Base-by-base conservation (phyloP, 2,797 vertebrate species). In the Mallotus villosus region DNA sequence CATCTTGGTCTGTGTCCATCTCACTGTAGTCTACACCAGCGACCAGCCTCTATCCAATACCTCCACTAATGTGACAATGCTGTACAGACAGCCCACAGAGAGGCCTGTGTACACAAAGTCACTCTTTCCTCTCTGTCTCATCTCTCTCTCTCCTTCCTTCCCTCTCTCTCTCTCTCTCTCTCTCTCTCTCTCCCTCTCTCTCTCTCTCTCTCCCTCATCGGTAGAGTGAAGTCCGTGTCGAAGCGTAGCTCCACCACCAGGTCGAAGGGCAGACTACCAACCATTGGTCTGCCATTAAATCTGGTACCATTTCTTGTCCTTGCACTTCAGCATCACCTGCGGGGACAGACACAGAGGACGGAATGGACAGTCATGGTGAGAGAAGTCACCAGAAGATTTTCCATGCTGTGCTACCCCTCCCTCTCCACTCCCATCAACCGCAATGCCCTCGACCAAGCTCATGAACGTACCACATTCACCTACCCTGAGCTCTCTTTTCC, bases 241-340 rank as follows among this genome's bases (percentile, higher is more conserved):
- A 53, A 80, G 85, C 83, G 67, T 60, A 75, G 68, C 16, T 19
- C 74, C 77, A 80, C 75, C 82, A 64, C 76, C 80, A 81, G 78
- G 84, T 73, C 63, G 71, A 46, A 68, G 57, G 74, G 66, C 73
- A 63, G 74, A 53, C 58, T 66, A 37, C 74, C 68, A 49, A 55
- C 12, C 41, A 67, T 77, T 27, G 29, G 83, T 76, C 76, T 64
- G 76, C 37, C 34, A 82, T 94, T 95, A 99, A 87, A 99, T 97
- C 89, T 99, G 98, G 91, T 99, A 99, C 98, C 98, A 99, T 90
- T 98, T 99, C 93, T 99, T 99, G 89, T 99, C 97, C 88, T 97
- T 99, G 86, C 95, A 97, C 91, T 99, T 99, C 81, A 99, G 88
- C 98, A 99, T 99, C 88, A 99, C 84, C 98, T 99, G 86, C 32